Base-by-base conservation (phyloP, 2,113 vertebrate genomes). In the Chionodraco myersi region DNA sequence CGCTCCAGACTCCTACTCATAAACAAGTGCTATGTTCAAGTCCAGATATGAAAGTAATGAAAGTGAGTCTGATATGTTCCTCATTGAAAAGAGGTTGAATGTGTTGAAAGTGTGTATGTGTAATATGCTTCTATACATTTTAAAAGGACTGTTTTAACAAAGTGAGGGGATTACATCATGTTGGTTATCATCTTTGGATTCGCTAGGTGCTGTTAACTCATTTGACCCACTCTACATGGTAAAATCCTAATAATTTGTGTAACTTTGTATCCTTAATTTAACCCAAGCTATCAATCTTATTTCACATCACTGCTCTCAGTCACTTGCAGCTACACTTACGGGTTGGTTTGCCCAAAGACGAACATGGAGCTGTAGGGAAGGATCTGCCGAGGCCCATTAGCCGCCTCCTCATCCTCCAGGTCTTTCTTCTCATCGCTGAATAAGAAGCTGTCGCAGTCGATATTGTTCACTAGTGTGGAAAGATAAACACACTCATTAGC, bases 341-440 rank as follows among this genome's bases (percentile, higher is more conserved):
- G 97, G 68, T 99, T 99, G 15, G 96, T 96, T 80, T 96, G 96
- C 3, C 98, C 96, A 3, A 99, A 95, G 88, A 99, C 89, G 72
- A 99, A 99, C 97, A 99, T 97, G 90, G 98, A 99, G 72, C 97
- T 99, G 93, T 98, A 97, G 7, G 98, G 97, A 53, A 98, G 93
- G 64, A 99, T 97, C 66, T 96, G 96, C 45, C 96, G 95, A 5
- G 97, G 96, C 14, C 96, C 93, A 0, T 94, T 95, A 79, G 92
- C 93, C 0, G 87, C 94, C 77, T 93, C 64, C 3, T 96, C 96
- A 2, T 96, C 96, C 54, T 96, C 96, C 0, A 91, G 93, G 0
- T 97, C 97, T 79, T 98, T 99, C 95, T 97, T 99, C 89, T 97
- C 97, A 68, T 97, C 97, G 0, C 87, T 89, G 88, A 96, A 94